A percentile compares a stretch with the other conserved stretches of the same genome.
phyloP scores from a whole-genome alignment of 2,113 vertebrate species.

The Reinhardtius hippoglossoides region DNA sequence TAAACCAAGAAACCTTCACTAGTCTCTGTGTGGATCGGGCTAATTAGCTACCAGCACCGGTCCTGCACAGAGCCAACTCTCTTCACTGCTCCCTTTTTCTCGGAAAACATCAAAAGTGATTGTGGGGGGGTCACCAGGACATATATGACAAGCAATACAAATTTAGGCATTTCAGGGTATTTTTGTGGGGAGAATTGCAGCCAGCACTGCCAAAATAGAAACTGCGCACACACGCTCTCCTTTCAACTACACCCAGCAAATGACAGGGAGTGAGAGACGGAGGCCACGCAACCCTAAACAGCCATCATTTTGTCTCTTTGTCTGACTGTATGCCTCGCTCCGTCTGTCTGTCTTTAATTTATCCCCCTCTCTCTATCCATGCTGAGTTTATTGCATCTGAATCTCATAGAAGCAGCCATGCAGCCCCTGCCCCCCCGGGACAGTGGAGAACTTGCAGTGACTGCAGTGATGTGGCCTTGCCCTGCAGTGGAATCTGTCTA shows the following conservation, averaged over 20 bases:
- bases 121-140: slow-evolving; percentile 28
- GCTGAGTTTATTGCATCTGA: slow-evolving; percentile 31
- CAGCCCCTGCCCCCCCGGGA: slow-evolving; percentile 19
- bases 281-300: slow-evolving; percentile 66
- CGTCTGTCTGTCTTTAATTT: slow-evolving; percentile 17
- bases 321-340: slow-evolving; percentile 35
- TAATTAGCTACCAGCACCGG: slow-evolving; percentile 35
- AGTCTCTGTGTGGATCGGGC: slow-evolving; percentile 8
- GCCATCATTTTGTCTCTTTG: slow-evolving; percentile 54
- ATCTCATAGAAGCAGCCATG: slow-evolving; percentile 25
- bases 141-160: slow-evolving; percentile 18
- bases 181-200: slow-evolving; percentile 44
- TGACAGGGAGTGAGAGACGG: slow-evolving; percentile 69
- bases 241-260: slow-evolving; percentile 72
- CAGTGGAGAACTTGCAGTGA: neutral
- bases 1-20: slow-evolving; percentile 25
- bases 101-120: slow-evolving; percentile 41
- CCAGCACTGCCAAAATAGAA: slow-evolving; percentile 65
- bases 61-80: neutral
- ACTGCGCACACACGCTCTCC: slow-evolving; percentile 27
- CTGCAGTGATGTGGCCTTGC: slow-evolving; percentile 41
- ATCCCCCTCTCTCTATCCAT: slow-evolving; percentile 28
- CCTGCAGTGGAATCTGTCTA: slow-evolving; percentile 35
- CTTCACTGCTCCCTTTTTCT: slow-evolving; percentile 10
- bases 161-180: slow-evolving; percentile 46